These are phyloP conservation scores for Motacilla tschutschensis DNA, from an alignment of 2,113 vertebrate genomes.

Conservation along the genomic window DNA sequence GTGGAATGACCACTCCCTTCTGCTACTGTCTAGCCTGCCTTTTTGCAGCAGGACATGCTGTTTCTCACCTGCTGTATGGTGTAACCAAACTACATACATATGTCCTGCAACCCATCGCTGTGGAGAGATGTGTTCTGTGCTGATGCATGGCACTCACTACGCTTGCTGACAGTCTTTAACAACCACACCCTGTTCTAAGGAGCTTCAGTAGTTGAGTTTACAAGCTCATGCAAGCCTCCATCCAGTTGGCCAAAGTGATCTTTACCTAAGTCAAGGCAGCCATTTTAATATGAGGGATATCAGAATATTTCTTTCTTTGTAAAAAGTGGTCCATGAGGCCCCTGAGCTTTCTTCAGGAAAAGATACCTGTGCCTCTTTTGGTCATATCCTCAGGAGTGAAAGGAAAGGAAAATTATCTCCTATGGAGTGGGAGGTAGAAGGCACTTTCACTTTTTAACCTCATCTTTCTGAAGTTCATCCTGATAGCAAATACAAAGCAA, in stretches of 20 bases:
- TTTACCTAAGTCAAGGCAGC: neutral
- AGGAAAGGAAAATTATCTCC: neutral
- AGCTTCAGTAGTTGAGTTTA: neutral
- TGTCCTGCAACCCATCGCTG: neutral
- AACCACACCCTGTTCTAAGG: neutral
- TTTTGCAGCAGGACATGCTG: neutral
- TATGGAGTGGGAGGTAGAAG: neutral
- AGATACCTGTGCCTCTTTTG: neutral
- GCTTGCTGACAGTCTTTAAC: neutral
- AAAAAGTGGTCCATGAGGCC: neutral
- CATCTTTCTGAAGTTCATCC: neutral
- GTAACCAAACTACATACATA: no score
- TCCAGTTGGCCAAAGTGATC: neutral
- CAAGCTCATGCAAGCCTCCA: neutral
- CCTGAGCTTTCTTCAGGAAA: neutral
- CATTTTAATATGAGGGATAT: neutral
- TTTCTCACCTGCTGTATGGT: neutral
- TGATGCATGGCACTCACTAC: rapidly evolving
- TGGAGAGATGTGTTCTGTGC: neutral
- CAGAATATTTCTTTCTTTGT: neutral
- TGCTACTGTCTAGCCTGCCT: neutral
- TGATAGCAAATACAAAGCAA: neutral
- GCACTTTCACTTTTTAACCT: rapidly evolving
- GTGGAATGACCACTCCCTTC: neutral
- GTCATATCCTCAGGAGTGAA: neutral